Evolutionary conservation across 2,113 vertebrate species (phyloP).

Genomic region (Hystrix brachyura): DNA sequence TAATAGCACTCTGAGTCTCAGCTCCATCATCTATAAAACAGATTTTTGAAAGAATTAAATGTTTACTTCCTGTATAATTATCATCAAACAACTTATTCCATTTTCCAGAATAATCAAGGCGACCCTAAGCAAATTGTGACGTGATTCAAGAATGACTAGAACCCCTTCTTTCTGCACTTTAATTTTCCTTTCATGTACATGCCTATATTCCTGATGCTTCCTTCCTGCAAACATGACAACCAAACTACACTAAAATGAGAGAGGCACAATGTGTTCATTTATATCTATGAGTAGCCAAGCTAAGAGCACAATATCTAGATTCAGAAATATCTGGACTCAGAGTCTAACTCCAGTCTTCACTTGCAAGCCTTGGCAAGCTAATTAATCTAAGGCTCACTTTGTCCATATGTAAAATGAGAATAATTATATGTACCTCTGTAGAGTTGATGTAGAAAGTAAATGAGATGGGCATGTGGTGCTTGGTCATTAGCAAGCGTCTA

Average conservation of each 20-base stretch:
- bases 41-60: background rate
- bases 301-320: background rate
- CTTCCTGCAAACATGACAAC: background rate
- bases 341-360: background rate
- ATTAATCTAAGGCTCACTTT: constrained; percentile 13
- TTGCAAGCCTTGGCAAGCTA: background rate
- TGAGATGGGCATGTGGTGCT: background rate
- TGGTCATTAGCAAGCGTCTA: background rate
- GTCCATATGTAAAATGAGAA: background rate
- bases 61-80: background rate
- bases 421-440: background rate
- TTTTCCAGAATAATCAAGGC: background rate
- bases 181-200: background rate
- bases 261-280: too few relatives aligned
- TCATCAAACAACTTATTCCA: background rate
- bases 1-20: background rate
- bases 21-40: background rate
- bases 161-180: background rate
- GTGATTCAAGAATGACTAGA: background rate
- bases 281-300: background rate
- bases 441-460: background rate
- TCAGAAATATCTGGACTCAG: background rate
- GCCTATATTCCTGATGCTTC: background rate
- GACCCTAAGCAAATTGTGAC: background rate
- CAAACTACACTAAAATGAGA: background rate